Evolutionary conservation across 2,888 invertebrate genomes (phyloP), one percentile per base, ranked within the genome.

Genomic region (Athetis lepigone): DNA sequence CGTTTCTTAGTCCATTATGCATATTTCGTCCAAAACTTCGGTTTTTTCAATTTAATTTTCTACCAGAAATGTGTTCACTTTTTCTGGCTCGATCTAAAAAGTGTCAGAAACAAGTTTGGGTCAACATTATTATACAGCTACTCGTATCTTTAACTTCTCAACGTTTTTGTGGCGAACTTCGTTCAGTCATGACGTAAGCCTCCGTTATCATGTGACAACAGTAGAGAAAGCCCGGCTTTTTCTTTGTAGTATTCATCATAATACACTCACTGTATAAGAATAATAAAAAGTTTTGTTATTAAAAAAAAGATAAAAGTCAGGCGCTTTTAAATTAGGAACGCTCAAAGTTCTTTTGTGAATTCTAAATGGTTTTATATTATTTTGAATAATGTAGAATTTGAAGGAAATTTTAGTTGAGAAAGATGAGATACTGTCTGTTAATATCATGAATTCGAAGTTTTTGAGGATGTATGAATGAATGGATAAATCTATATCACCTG

Each of bases 111-210:
- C 66, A 75, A 75, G 39, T 72, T 76, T n/a, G 54, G 54, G 57
- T 63, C 72, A 72, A 72, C 77, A 72, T 72, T 72, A 76, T 71
- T 72, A 76, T 76, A 76, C 66, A 65, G 73, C 73, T 59, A 55
- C 50, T 54, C 65, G 52, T 65, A 57, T 72, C 72, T 76, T 58
- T 23, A 71, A 72, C 50, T 72, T 71, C 39, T 72, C 66, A 71
- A 72, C 77, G 73, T 76, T 72, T 76, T 72, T 76, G 71, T 76
- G 47, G 58, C 39, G 25, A 76, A 76, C 54, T 72, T 76, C 66
- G 51, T 67, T 55, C 43, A 58, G 72, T 76, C 72, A 51, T 72
- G 58, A 72, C 66, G 66, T 52, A 72, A 65, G 77, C 77, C 77
- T 0, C 65, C 16, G 77, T 72, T 72, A 72, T 72, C 72, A 40